Conservation (phyloP, 2,888 invertebrate species). For the Teleiodes luculella region DNA sequence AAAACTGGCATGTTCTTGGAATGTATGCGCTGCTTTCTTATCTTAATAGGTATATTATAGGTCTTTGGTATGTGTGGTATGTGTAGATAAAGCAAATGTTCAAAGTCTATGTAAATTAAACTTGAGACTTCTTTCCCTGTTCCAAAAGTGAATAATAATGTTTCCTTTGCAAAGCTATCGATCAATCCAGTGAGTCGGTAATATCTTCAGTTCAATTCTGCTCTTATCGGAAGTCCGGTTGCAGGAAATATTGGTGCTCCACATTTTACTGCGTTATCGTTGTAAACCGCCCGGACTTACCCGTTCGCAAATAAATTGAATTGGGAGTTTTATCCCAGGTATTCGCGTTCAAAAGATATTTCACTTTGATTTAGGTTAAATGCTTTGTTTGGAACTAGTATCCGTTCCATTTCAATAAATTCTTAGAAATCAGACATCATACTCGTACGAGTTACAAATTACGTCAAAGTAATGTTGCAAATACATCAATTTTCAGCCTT, state of each 20-base stretch:
- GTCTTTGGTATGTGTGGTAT: no score
- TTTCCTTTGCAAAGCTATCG: not conserved
- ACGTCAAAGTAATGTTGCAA: no score
- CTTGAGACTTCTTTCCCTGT: not conserved
- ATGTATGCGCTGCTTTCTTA: no score
- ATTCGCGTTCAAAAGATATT: not conserved
- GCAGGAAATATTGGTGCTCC: slow-evolving; percentile 2
- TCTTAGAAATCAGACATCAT: no score
- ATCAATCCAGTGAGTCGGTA: not conserved
- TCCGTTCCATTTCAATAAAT: not conserved
- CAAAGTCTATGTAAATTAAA: no score
- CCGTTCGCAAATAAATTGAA: not conserved
- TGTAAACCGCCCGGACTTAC: not conserved
- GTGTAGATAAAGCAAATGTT: not conserved
- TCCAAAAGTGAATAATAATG: no score
- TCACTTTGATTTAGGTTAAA: not conserved
- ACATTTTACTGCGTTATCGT: not conserved
- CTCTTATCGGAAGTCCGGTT: not conserved
- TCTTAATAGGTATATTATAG: no score
- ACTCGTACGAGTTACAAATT: no score
- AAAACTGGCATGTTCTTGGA: no score
- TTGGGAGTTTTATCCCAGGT: not conserved
- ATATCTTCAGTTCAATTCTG: not conserved
- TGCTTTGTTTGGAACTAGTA: not conserved
- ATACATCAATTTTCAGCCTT: no score